These are phyloP conservation scores for Mizuhopecten yessoensis DNA, from an alignment of 1,140 invertebrate genomes.

Conservation along the genomic window DNA sequence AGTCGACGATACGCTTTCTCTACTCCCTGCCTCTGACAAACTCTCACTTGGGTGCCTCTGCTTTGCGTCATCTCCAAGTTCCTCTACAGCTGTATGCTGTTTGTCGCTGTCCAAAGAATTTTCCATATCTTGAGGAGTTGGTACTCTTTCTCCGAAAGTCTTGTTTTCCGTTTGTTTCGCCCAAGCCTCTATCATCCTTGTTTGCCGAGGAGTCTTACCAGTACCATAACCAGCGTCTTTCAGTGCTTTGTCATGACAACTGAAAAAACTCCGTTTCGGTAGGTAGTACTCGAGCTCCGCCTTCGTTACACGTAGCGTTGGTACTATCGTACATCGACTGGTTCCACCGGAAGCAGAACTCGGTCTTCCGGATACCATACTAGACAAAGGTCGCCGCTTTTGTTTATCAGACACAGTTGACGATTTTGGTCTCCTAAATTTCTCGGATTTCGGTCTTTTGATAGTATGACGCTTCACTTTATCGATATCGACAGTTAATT, in stretches of 20 bases:
- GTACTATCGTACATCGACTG: neutral
- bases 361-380: neutral
- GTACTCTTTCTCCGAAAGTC: neutral
- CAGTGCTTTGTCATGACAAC: constrained; percentile 73
- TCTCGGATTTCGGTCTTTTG: constrained; percentile 17
- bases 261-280: constrained; percentile 73
- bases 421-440: neutral
- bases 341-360: neutral
- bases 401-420: neutral
- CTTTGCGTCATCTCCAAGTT: neutral
- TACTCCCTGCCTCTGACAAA: neutral
- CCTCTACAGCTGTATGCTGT: constrained; percentile 44
- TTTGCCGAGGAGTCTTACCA: constrained; percentile 56
- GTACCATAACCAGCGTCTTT: constrained; percentile 71
- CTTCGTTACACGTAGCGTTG: constrained; percentile 64
- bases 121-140: constrained; percentile 45
- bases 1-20: neutral
- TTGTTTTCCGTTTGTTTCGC: constrained; percentile 22
- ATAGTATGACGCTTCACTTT: neutral
- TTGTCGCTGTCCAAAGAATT: constrained; percentile 36
- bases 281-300: constrained; percentile 71
- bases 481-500: neutral
- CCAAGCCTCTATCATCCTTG: constrained; percentile 47
- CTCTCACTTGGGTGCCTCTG: constrained; percentile 5
- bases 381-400: neutral